These are phyloP conservation scores for Heliconius hortense DNA, from an alignment of 2,888 invertebrate species.

Conservation along the genomic window DNA sequence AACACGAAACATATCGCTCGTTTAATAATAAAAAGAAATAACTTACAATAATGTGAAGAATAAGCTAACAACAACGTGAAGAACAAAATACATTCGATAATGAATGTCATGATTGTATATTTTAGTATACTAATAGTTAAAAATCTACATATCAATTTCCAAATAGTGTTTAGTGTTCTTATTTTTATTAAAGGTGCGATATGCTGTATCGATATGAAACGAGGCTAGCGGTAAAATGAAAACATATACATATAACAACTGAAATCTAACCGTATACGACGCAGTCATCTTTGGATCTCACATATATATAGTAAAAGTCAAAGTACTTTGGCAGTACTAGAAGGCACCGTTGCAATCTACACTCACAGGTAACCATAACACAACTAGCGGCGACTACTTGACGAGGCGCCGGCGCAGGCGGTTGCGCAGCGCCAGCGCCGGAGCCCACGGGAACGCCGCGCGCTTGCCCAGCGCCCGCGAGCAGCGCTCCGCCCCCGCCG, in stretches of 20 bases:
- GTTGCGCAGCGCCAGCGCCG: conserved; percentile 68
- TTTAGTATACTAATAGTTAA: neutral
- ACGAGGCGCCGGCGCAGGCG: conserved; percentile 71
- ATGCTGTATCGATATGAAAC: conserved; percentile 44
- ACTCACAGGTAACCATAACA: conserved; percentile 53
- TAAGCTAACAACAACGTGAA: neutral
- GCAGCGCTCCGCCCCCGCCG: conserved; percentile 41
- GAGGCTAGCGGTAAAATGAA: conserved; percentile 49
- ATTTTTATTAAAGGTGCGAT: conserved; percentile 12
- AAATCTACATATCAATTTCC: neutral
- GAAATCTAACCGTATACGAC: conserved; percentile 67
- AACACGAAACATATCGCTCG: conserved; percentile 36
- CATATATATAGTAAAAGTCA: conserved; percentile 46
- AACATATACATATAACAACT: conserved; percentile 59
- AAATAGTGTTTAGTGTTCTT: neutral
- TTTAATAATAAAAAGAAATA: conserved; percentile 5
- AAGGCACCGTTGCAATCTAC: conserved; percentile 57
- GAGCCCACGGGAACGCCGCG: conserved; percentile 55
- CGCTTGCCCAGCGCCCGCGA: conserved; percentile 45
- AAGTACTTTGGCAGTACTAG: conserved; percentile 63
- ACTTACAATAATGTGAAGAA: neutral
- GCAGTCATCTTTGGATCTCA: conserved; percentile 72
- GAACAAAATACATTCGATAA: neutral
- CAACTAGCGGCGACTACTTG: conserved; percentile 56
- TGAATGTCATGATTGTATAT: neutral